Conservation (phyloP, 2,797 vertebrate species). For the Balearica regulorum region DNA sequence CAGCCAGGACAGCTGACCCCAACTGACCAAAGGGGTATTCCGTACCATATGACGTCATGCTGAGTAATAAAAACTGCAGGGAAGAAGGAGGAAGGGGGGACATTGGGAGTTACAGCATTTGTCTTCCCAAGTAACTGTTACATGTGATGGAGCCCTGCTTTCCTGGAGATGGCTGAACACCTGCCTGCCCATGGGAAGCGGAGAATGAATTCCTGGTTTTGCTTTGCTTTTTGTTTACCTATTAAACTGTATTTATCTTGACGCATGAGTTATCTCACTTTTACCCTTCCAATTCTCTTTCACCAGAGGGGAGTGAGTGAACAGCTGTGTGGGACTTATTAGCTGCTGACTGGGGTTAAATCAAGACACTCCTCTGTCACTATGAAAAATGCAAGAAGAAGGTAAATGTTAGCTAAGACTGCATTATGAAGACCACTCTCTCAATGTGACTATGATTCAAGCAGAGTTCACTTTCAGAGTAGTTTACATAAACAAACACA, state of each 20-base stretch:
- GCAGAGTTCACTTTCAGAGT: neutral
- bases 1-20: too few relatives aligned
- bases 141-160: neutral
- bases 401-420: neutral
- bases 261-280: neutral
- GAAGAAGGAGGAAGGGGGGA: neutral
- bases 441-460: neutral
- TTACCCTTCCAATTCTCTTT: neutral
- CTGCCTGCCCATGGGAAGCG: neutral
- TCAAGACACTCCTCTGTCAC: neutral
- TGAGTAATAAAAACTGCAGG: neutral
- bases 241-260: neutral
- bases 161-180: neutral
- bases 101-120: neutral
- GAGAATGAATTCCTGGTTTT: neutral
- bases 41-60: neutral
- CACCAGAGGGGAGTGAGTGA: rapidly evolving
- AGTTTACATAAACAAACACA: neutral
- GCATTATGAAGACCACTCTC: neutral
- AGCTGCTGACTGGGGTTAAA: neutral
- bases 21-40: too few relatives aligned
- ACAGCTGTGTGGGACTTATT: neutral
- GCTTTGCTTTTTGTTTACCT: neutral
- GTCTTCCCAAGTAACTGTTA: neutral
- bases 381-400: neutral